Percentiles rank a stretch among this genome's conserved stretches.
phyloP scores from a whole-genome alignment of 1,140 invertebrate genomes.

The Papilio machaon region DNA sequence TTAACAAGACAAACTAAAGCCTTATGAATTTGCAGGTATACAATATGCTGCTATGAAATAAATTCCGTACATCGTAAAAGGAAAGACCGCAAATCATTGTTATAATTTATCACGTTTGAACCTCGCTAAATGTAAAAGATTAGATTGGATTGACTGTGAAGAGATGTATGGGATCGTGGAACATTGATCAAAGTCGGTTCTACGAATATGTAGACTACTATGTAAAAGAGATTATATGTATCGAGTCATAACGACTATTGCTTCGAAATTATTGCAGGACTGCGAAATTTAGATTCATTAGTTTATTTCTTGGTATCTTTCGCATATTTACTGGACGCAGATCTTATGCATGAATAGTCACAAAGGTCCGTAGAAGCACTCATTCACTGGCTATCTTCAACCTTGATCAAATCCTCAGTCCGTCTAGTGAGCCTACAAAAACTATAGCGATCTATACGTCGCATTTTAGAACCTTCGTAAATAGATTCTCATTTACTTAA shows the following conservation, averaged over 20 bases:
- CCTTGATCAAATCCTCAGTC: neutral
- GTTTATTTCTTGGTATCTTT: neutral
- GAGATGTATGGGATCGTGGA: neutral
- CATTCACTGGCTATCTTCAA: neutral
- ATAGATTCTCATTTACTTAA: neutral
- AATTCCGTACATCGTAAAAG: neutral
- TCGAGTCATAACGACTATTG: neutral
- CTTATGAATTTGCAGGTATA: neutral
- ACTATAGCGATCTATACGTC: neutral
- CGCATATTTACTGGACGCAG: neutral
- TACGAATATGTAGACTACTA: neutral
- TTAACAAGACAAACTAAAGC: slow-evolving; percentile 25
- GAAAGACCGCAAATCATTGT: neutral
- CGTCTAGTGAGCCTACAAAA: neutral
- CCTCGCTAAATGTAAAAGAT: neutral
- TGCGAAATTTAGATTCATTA: neutral
- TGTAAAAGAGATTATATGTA: neutral
- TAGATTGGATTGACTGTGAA: neutral
- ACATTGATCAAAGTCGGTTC: slow-evolving; percentile 13
- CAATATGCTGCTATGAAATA: neutral
- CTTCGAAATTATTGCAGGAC: neutral
- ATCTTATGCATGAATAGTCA: neutral
- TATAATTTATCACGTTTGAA: slow-evolving; percentile 40
- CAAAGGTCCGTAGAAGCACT: neutral
- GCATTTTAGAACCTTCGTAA: neutral